Evolutionary conservation across 2,888 invertebrate species (phyloP), one percentile per base, ranked within the genome.

Genomic region (Dynastes tityus): DNA sequence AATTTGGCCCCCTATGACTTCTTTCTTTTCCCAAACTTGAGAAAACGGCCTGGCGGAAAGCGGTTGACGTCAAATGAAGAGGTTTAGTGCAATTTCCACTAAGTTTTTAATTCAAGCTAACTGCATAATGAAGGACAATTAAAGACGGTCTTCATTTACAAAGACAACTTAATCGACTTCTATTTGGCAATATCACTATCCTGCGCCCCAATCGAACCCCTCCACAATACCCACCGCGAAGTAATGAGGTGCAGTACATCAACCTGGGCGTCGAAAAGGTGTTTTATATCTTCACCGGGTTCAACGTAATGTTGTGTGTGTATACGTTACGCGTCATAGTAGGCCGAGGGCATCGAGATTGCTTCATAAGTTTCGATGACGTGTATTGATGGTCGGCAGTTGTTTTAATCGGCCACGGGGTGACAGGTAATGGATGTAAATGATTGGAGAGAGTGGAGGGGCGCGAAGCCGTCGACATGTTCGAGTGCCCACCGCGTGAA

Each of bases 401-500:
- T 74, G 73, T 74, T 74, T 74, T 74, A 74, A 74, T 74, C 73
- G 58, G 63, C 27, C n/a, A 45, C 45, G 63, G 49, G 61, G 73
- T 74, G 73, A 74, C 73, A 74, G 73, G 73, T 74, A 74, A 74
- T 74, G 73, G 73, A 74, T 74, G 73, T 74, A 74, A 74, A 74
- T 74, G 73, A 74, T 63, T 63, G 73, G 73, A 63, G 63, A 74
- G 73, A 45, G 45, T 11, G 8, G 45, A 45, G 61, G 73, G 73
- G 45, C 45, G 9, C 27, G 61, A 49, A 45, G 73, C 29, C 58
- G 22, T 16, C 51, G 73, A 49, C 61, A 45, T 58, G 45, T 61
- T 73, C 61, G 73, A 73, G 73, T 73, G 73, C 58, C 16, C 40
- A 53, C 73, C 45, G 73, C 37, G 55, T 22, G 73, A 61, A 74